Base-by-base conservation (phyloP, 1,140 invertebrate genomes). In the Ceratina calcarata region DNA sequence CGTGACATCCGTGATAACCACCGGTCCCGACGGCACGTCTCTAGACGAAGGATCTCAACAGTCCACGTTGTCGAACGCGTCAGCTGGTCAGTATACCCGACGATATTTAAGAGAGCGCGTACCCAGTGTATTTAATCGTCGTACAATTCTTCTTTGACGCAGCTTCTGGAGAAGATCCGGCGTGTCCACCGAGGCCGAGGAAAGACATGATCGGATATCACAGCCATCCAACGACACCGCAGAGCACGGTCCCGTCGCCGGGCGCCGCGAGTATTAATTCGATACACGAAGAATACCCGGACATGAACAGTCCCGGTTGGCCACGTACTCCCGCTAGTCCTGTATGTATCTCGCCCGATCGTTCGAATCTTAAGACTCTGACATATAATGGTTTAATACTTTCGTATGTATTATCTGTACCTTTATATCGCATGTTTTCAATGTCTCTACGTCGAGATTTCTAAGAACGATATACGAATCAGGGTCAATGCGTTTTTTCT, bases 21-120 rank as follows among this genome's bases (percentile, higher is more conserved):
- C 97, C 60, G 97, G 97, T 27, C 97, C 97, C 3, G 97, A 98
- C 94, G 97, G 97, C 58, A 95, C 96, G 67, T 95, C 96, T 32
- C 94, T 98, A 78, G 97, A 98, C 91, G 97, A 98, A 93, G 97
- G 96, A 83, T 97, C 96, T 85, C 97, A 98, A 89, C 97, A 98
- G 91, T 98, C 97, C 82, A 98, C 97, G 78, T 94, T 98, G 73
- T 98, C 97, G 66, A 98, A 98, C 93, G 96, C 97, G 61, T 98
- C 97, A 71, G 97, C 96, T 89, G 96, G 96, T 97, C 90, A 92
- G 91, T 89, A 76, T 60, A 57, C 7, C 7, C 37, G 6, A 45
- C 37, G 16, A 37, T n/a, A 72, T 3, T 57, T 51, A n/a, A 7
- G 64, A 74, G 37, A 45, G 37, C 37, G 37, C 7, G n/a, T 65